Evolutionary conservation across 2,113 vertebrate genomes (phyloP).

Genomic region (Vidua macroura): DNA sequence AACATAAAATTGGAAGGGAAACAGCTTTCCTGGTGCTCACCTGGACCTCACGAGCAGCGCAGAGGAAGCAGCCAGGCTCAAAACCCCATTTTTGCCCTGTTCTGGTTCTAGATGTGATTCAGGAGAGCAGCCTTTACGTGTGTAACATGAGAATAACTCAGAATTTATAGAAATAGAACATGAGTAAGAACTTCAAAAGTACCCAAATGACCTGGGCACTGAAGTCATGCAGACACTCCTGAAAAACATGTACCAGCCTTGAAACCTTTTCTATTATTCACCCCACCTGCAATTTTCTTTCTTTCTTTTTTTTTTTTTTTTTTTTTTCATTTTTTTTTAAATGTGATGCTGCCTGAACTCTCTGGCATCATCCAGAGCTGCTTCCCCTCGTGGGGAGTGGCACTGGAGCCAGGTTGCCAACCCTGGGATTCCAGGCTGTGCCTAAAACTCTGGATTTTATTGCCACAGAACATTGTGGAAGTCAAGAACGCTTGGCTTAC

Average conservation of each 20-base stretch:
- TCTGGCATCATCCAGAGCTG: not conserved
- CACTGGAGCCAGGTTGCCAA: not conserved
- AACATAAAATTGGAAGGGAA: not conserved
- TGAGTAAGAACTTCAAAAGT: slow-evolving; percentile 34
- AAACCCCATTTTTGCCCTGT: not conserved
- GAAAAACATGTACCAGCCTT: not conserved
- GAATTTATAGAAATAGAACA: not conserved
- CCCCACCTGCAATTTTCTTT: not conserved
- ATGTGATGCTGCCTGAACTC: not conserved
- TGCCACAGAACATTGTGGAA: not conserved
- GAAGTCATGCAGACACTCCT: slow-evolving; percentile 27
- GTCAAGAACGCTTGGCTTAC: not conserved
- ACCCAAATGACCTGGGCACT: slow-evolving; percentile 24
- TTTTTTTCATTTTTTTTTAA: not conserved
- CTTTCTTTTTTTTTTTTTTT: not conserved
- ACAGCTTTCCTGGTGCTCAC: not conserved
- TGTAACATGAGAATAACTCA: not conserved
- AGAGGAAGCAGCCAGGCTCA: not conserved
- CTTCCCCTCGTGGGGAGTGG: not conserved
- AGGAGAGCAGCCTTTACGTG: not conserved
- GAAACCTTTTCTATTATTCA: not conserved
- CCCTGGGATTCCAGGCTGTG: not conserved
- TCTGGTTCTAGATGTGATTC: not conserved
- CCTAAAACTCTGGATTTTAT: not conserved
- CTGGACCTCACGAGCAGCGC: not conserved